Base-by-base conservation (phyloP, 1,140 invertebrate genomes). In the Wasmannia auropunctata region DNA sequence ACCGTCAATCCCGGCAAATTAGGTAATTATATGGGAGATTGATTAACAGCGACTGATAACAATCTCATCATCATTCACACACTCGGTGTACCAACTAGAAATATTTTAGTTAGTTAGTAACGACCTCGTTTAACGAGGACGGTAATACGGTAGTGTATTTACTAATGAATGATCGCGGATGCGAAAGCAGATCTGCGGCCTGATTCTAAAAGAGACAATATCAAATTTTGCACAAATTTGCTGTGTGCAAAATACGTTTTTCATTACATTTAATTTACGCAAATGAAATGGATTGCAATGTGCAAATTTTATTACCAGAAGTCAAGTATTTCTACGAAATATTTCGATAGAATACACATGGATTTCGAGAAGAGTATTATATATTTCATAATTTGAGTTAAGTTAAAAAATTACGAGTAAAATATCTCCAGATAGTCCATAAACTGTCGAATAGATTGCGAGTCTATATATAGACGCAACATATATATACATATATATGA, bases 31-130 rank as follows among this genome's bases (percentile, higher is more conserved):
- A n/a, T n/a, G n/a, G n/a, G 60, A 51, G 43, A 67, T 51, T 67
- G 76, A 79, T 67, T 67, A 49, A 79, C 76, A 72, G 25, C 25
- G 65, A 43, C 25, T 43, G 79, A 58, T 72, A 81, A 58, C 49
- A 34, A 81, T 81, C 49, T 81, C 65, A 81, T 81, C 49, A 56
- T 70, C 65, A 70, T 72, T 51, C 51, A 72, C 22, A 67, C 25
- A 56, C 65, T 81, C 37, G 7, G 51, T 19, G 22, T 31, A 58
- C 65, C 19, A 49, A 58, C 37, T 81, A 70, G 65, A 40, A 72
- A 72, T 81, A 81, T 81, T 81, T 81, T 43, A 81, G 79, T 81
- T 56, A 81, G 37, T 81, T 72, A 72, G 65, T 81, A 72, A 81
- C 65, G 25, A 56, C 25, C 37, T 72, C 65, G 37, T 72, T 81